Evolutionary conservation across 37 sponge, comb jelly and placozoan species (phyloP).

Genomic region (Theonella swinhoei): DNA sequence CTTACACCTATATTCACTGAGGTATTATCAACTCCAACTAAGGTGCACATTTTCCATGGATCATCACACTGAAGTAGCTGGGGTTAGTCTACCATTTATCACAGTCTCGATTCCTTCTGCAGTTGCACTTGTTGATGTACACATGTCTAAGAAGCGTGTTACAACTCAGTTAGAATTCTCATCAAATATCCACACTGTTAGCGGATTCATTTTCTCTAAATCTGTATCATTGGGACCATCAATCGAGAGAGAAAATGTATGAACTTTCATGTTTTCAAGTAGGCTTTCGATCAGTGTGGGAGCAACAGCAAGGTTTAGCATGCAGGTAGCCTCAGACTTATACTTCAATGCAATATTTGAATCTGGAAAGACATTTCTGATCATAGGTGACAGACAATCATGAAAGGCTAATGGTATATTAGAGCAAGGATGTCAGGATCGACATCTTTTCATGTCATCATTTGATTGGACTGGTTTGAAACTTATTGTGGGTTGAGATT

Average conservation of each 20-base stretch:
- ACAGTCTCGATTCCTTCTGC: conserved; percentile 41
- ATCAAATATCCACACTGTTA: conserved; percentile 19
- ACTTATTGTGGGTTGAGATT: conserved; percentile 8
- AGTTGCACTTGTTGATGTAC: conserved; percentile 14
- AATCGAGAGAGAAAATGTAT: neutral
- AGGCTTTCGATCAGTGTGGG: neutral
- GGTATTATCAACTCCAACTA: conserved; percentile 16
- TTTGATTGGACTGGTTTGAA: too few relatives aligned
- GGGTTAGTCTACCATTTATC: conserved; percentile 13
- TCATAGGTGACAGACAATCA: conserved; percentile 5
- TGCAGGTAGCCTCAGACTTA: conserved; percentile 22
- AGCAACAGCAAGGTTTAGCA: conserved; percentile 1
- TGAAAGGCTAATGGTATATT: conserved; percentile 55
- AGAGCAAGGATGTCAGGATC: conserved; percentile 34
- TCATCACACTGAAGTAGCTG: neutral
- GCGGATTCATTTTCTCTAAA: conserved; percentile 10
- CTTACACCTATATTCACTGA: conserved; percentile 5
- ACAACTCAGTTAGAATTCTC: neutral
- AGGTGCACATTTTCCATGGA: conserved; percentile 12
- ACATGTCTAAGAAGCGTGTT: neutral
- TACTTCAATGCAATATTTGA: conserved; percentile 21
- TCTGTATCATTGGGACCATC: conserved; percentile 13
- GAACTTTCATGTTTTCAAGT: conserved; percentile 1
- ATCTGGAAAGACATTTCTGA: conserved; percentile 25
- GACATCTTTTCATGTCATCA: too few relatives aligned